Evolutionary conservation across 2,888 invertebrate species (phyloP).

Genomic region (Drosophila tripunctata): DNA sequence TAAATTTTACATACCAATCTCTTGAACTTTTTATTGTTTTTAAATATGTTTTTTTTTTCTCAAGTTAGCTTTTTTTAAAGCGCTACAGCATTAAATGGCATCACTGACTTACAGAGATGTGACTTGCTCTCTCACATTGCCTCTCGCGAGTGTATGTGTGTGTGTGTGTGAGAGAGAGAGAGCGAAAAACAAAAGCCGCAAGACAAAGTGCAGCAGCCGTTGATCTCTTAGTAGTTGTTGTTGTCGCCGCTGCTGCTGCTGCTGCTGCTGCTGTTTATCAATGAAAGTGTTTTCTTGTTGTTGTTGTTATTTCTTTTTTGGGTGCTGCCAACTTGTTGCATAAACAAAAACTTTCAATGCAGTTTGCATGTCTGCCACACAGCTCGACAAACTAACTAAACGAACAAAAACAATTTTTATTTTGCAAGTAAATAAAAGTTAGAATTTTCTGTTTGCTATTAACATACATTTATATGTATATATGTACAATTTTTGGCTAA

Average conservation of each 20-base stretch:
- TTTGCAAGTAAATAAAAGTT: too few species aligned
- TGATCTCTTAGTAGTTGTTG: conserved; percentile 35
- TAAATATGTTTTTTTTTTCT: background rate
- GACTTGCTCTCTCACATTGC: too few species aligned
- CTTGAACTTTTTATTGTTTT: too few species aligned
- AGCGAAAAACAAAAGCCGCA: conserved; percentile 52
- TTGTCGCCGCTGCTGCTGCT: conserved; percentile 3
- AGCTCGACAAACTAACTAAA: too few species aligned
- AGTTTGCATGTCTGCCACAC: background rate
- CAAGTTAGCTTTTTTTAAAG: too few species aligned
- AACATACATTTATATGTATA: background rate
- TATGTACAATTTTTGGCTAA: too few species aligned
- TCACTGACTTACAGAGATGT: too few species aligned
- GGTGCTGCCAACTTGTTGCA: conserved; percentile 39
- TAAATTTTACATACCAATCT: too few species aligned
- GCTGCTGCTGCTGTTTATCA: conserved; percentile 42
- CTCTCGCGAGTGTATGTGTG: background rate
- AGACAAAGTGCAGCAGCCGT: conserved; percentile 55
- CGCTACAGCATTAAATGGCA: too few species aligned
- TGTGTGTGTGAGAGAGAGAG: conserved; percentile 14
- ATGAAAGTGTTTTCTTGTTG: conserved; percentile 53
- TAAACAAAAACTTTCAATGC: conserved; percentile 21
- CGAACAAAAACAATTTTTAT: too few species aligned
- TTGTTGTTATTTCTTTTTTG: conserved; percentile 9
- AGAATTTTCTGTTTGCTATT: too few species aligned